phyloP scores from a whole-genome alignment of 1,140 invertebrate species.

The Argopecten irradians region DNA sequence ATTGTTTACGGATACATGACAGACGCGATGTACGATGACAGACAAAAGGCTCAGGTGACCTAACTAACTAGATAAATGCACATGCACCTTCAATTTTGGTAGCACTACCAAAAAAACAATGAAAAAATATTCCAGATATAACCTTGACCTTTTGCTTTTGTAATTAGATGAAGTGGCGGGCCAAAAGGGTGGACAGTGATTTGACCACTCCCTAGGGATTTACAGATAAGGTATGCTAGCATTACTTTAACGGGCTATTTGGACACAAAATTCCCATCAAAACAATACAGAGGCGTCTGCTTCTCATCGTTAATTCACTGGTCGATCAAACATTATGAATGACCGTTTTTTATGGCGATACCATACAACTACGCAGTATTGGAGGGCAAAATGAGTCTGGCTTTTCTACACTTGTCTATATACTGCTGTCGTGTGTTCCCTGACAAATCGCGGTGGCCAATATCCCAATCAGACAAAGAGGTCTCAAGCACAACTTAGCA shows the following conservation, averaged over 20 bases:
- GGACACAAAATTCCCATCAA: conserved; percentile 1
- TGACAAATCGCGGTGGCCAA: not conserved
- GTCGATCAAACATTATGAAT: conserved; percentile 22
- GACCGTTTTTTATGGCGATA: conserved; percentile 7
- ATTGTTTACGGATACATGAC: too few relatives aligned
- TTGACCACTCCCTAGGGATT: not conserved
- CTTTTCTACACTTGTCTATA: not conserved
- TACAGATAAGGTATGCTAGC: not conserved
- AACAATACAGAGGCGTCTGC: not conserved
- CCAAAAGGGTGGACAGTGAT: conserved; percentile 9
- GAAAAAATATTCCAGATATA: not conserved
- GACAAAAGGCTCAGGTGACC: too few relatives aligned
- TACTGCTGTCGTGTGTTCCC: not conserved
- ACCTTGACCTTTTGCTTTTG: not conserved
- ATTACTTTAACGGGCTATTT: not conserved
- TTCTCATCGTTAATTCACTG: not conserved
- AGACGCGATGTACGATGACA: too few relatives aligned
- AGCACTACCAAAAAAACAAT: too few relatives aligned
- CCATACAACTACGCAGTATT: not conserved
- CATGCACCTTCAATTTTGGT: too few relatives aligned
- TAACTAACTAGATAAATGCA: too few relatives aligned
- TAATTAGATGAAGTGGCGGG: not conserved
- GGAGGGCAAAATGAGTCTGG: not conserved
- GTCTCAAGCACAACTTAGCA: conserved; percentile 15
- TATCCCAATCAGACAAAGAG: conserved; percentile 17